Evolutionary conservation across 2,797 vertebrate genomes (phyloP), one percentile per base, ranked within the genome.

Genomic region (Psittacula derbiana): DNA sequence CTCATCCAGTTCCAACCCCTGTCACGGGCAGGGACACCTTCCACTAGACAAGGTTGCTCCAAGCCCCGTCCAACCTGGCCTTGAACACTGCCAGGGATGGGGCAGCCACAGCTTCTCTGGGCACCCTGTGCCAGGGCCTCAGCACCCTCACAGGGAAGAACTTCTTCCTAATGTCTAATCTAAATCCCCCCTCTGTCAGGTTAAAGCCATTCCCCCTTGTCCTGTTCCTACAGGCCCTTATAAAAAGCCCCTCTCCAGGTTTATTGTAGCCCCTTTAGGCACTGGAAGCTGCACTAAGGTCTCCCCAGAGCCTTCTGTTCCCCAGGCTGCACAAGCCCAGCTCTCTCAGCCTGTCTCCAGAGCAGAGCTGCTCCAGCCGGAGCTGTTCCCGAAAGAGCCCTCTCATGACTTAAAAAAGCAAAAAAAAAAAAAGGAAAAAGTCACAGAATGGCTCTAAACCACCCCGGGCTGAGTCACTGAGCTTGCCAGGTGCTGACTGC

Each of bases 401-500:
- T 61, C 92, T 70, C 20, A 0, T 88, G 72, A 92, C 64, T 82
- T 25, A 1, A 36, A 30, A 25, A 5, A 49, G 14, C 4, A 18
- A 14, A 60, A 5, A 52, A 50, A 41, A 27, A 17, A 61, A 88
- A 61, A 88, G 76, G 76, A 69, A 93, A 38, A 82, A 66, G 50
- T 44, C 44, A 21, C 1, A 92, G 86, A 86, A 92, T 72, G 36
- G 88, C n/a, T 94, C 84, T 61, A 25, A 49, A 69, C 40, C 18
- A 0, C 6, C 27, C 23, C 7, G 6, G 74, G 64, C 79, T 95
- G 93, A 96, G 80, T 94, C 95, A 96, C 40, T 9, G 73, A 50
- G 55, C 31, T 93, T 72, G 86, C 90, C 96, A 96, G 96, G 93
- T 93, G 90, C 71, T 46, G 58, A 78, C n/a, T 7, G 4, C 41